Evolutionary conservation across 2,888 invertebrate species (phyloP), one percentile per base, ranked within the genome.

Genomic region (Xylota sylvarum): DNA sequence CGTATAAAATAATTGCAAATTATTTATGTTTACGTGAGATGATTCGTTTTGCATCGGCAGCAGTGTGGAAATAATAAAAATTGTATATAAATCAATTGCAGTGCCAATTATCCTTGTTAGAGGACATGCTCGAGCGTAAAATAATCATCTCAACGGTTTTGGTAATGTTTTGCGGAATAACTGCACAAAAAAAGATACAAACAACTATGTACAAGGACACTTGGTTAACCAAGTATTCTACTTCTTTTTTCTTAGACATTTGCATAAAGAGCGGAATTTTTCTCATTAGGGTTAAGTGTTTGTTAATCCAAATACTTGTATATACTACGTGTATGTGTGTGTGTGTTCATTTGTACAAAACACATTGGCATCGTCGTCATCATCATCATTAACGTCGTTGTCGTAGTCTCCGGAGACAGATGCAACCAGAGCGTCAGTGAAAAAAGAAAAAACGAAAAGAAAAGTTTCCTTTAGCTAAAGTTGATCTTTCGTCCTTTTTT

Each of bases 211-310:
- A 23, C 50, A 62, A 50, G 73, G 46, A 50, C 55, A 30, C 17
- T 48, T 35, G 58, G 60, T 50, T 60, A 73, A 73, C 48, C 50
- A 50, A 74, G 23, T 50, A 23, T 60, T 46, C 10, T 4, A 19
- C 12, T 27, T 37, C 48, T 14, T 27, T 58, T 12, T 30, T 52
- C 30, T 17, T 17, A 19, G 48, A 9, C 65, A 65, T 65, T 76
- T 65, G 76, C 64, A 76, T 65, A 76, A 65, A 56, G 52, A 56
- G 46, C 43, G 56, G 7, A 76, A 65, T 56, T 65, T 76, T 76
- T 76, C 76, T 76, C 76, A 76, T 76, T 77, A 69, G 50, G 77
- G 69, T 77, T 77, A 77, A 77, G 77, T 60, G 69, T 60, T 69
- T 77, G 77, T 69, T 77, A 77, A 77, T 77, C 69, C 43, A 58